A percentile compares a stretch with the other conserved stretches of the same genome.
These are phyloP conservation scores for Phengaris alcon DNA, from an alignment of 2,888 invertebrate genomes.

Conservation along the genomic window DNA sequence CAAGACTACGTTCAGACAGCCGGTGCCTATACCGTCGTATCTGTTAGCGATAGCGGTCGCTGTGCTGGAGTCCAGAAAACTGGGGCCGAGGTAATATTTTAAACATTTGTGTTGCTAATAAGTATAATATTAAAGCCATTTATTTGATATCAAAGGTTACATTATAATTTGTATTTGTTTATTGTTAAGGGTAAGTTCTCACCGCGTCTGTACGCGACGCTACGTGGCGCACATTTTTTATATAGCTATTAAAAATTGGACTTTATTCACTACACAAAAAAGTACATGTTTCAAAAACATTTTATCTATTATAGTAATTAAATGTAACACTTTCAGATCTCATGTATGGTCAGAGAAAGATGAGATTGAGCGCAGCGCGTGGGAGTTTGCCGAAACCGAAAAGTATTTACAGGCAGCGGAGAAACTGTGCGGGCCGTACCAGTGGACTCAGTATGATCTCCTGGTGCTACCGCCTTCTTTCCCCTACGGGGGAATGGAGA, in stretches of 20 bases:
- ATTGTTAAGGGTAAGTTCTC: no score
- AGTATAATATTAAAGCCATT: no score
- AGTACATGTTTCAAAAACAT: no score
- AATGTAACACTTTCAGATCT: slow-evolving; percentile 68
- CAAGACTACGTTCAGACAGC: slow-evolving; percentile 83
- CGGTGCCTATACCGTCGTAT: slow-evolving; percentile 93
- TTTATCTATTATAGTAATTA: no score
- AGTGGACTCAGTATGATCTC: slow-evolving; percentile 94
- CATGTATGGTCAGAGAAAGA: slow-evolving; percentile 95
- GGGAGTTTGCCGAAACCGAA: slow-evolving; percentile 94
- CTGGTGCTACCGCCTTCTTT: slow-evolving; percentile 95
- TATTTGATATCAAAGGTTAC: no score
- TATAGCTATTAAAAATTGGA: no score
- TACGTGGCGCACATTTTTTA: no score
- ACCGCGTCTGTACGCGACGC: no score
- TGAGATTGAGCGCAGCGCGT: slow-evolving; percentile 88
- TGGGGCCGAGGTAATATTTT: slow-evolving; percentile 82
- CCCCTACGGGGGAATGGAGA: slow-evolving; percentile 98
- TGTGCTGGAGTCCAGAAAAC: slow-evolving; percentile 83
- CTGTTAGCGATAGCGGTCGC: slow-evolving; percentile 94
- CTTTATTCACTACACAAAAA: no score
- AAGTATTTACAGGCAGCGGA: slow-evolving; percentile 90
- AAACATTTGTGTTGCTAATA: no score
- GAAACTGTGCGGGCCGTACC: slow-evolving; percentile 90
- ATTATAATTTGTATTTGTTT: no score